phyloP scores from a whole-genome alignment of 1,140 invertebrate genomes.

The Cyphomyrmex costatus region DNA sequence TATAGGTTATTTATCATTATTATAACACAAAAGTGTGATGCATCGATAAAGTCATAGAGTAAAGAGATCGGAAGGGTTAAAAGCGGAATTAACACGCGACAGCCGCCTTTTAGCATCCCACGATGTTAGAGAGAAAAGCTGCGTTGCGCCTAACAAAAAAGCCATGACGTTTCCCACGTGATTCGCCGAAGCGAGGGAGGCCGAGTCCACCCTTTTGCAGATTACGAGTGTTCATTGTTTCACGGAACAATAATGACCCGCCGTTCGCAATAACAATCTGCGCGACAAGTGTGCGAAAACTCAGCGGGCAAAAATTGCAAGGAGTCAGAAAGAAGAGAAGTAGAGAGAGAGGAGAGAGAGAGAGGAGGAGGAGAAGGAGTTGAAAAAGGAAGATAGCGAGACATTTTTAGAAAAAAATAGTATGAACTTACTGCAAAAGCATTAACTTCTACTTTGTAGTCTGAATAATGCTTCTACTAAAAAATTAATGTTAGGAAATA shows the following conservation, averaged over 20 bases:
- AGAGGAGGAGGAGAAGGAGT: no score
- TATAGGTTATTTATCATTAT: no score
- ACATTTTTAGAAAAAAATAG: background rate
- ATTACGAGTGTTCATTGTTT: slow-evolving; percentile 81
- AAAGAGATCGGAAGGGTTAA: slow-evolving; percentile 19
- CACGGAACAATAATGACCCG: slow-evolving; percentile 77
- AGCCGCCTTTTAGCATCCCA: slow-evolving; percentile 26
- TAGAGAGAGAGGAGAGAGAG: background rate
- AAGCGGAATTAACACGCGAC: background rate
- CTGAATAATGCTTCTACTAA: background rate
- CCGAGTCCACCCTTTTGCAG: slow-evolving; percentile 64
- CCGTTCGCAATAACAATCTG: slow-evolving; percentile 60
- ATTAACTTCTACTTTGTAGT: background rate
- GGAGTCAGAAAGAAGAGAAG: slow-evolving; percentile 4
- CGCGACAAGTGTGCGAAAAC: slow-evolving; percentile 81
- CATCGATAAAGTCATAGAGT: background rate
- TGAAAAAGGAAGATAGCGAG: background rate
- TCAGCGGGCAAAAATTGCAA: slow-evolving; percentile 22
- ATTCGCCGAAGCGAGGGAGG: slow-evolving; percentile 76
- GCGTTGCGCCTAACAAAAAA: slow-evolving; percentile 32
- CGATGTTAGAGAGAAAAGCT: slow-evolving; percentile 35
- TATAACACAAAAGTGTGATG: background rate
- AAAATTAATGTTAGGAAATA: background rate
- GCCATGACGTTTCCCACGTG: slow-evolving; percentile 79
- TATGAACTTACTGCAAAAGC: background rate